phyloP scores from a whole-genome alignment of 2,113 vertebrate genomes.

The Lepus timidus region DNA sequence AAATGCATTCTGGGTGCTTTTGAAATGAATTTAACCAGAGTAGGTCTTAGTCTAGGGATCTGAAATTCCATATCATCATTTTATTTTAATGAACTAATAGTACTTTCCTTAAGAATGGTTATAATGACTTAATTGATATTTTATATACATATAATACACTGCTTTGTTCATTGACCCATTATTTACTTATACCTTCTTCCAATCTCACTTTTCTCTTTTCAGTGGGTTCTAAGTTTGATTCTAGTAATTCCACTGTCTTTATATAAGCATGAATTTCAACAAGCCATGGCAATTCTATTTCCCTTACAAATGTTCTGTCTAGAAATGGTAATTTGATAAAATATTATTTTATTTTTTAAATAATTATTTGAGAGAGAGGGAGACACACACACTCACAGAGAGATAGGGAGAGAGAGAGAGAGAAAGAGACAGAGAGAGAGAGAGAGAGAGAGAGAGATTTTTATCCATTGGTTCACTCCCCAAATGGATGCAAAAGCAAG shows the following conservation, averaged over 20 bases:
- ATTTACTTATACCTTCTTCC: not conserved
- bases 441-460: too few relatives aligned
- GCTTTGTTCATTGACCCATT: not conserved
- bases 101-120: not conserved
- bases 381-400: too few relatives aligned
- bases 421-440: too few relatives aligned
- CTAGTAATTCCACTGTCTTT: not conserved
- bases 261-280: not conserved
- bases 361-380: too few relatives aligned
- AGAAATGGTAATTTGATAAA: not conserved
- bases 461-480: too few relatives aligned
- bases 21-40: too few relatives aligned
- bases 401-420: too few relatives aligned
- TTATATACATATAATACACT: not conserved
- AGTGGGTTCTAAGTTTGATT: not conserved
- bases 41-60: too few relatives aligned
- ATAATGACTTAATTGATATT: not conserved
- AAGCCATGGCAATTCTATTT: not conserved
- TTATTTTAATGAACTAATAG: not conserved
- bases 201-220: not conserved
- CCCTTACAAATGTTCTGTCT: not conserved
- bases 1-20: not conserved
- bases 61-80: too few relatives aligned
- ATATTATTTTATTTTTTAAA: too few relatives aligned
- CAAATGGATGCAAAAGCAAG: too few relatives aligned